phyloP scores from a whole-genome alignment of 2,113 vertebrate genomes.

The Gobiocypris rarus region DNA sequence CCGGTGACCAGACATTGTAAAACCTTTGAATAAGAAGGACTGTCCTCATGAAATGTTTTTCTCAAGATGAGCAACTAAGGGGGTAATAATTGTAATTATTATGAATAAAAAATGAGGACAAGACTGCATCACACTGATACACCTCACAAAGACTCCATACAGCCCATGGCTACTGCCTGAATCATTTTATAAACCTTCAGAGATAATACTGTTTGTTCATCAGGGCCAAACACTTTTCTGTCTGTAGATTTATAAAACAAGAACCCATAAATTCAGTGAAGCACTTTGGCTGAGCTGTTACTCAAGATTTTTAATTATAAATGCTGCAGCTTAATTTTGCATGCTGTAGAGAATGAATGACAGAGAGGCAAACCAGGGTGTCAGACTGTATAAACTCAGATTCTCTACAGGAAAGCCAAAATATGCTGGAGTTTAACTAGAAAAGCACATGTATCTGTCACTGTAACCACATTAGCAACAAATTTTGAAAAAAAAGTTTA shows the following conservation, averaged over 20 bases:
- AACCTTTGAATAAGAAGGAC: no score
- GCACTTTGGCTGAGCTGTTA: slow-evolving; percentile 31
- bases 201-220: background rate
- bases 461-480: slow-evolving; percentile 38
- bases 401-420: slow-evolving; percentile 30
- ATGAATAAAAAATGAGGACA: background rate
- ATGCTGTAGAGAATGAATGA: slow-evolving; percentile 41
- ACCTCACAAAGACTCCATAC: background rate
- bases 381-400: slow-evolving; percentile 54
- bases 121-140: background rate
- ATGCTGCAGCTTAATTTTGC: slow-evolving; percentile 30
- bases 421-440: slow-evolving; percentile 36
- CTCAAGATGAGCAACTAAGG: no score
- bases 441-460: slow-evolving; percentile 49
- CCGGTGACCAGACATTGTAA: no score
- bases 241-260: slow-evolving; percentile 32
- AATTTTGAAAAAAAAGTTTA: slow-evolving; percentile 20
- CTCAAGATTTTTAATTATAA: slow-evolving; percentile 53
- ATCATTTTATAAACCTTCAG: background rate
- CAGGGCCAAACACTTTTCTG: slow-evolving; percentile 5
- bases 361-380: slow-evolving; percentile 40
- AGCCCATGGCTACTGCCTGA: background rate
- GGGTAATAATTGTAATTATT: background rate
- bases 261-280: slow-evolving; percentile 4
- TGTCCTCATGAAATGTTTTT: no score